Evolutionary conservation across 2,113 vertebrate genomes (phyloP).

Genomic region (Gallinago jamesoni): DNA sequence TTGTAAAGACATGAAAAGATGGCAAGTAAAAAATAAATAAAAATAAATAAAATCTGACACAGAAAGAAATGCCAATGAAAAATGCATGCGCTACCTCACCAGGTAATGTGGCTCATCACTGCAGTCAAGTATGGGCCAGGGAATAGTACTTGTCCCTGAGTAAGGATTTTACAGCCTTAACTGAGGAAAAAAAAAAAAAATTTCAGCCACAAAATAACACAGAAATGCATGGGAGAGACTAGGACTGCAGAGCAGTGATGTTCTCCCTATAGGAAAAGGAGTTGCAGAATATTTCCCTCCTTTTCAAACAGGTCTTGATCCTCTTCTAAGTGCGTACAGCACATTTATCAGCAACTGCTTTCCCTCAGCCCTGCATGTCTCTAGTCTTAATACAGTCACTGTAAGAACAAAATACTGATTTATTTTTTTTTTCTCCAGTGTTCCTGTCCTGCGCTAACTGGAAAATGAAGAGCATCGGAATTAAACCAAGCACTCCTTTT

Average conservation of each 20-base stretch:
- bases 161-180: not conserved
- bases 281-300: not conserved
- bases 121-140: not conserved
- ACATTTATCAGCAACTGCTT: not conserved
- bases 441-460: not conserved
- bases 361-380: not conserved
- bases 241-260: not conserved
- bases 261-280: not conserved
- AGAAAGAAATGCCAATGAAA: not conserved
- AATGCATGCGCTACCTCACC: not conserved
- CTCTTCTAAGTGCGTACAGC: fast-evolving
- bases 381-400: not conserved
- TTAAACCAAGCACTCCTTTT: not conserved
- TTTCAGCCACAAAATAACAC: not conserved
- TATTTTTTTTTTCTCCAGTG: not conserved
- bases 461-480: not conserved
- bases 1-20: not conserved
- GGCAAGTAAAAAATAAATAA: not conserved
- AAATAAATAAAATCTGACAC: not conserved
- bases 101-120: not conserved
- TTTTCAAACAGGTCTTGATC: not conserved
- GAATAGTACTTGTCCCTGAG: not conserved
- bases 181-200: not conserved
- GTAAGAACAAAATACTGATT: not conserved
- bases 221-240: not conserved